phyloP scores from a whole-genome alignment of 1,140 invertebrate species.

The Drosophila prosaltans region DNA sequence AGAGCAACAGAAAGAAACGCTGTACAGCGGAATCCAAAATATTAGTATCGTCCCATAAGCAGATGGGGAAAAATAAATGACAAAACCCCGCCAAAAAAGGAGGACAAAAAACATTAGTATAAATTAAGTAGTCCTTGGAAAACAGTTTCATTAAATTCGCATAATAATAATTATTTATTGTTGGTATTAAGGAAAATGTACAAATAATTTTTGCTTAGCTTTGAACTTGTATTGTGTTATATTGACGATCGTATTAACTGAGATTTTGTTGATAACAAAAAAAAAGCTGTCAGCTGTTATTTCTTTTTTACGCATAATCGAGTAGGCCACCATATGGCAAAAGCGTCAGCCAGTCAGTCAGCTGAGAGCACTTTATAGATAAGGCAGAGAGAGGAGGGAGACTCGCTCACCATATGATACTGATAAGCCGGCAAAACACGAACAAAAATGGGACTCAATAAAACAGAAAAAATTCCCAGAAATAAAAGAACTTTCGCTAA shows the following conservation, averaged over 20 bases:
- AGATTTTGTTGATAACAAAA: constrained; percentile 1
- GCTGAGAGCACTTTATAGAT: constrained; percentile 52
- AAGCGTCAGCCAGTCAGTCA: constrained; percentile 43
- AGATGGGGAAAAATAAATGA: too few species aligned
- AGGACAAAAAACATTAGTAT: too few species aligned
- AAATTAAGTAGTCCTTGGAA: too few species aligned
- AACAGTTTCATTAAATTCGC: too few species aligned
- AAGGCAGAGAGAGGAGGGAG: constrained; percentile 33
- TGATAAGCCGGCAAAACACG: constrained; percentile 48
- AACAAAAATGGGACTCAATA: background rate
- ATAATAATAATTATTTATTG: too few species aligned
- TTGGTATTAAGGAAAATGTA: too few species aligned
- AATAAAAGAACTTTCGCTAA: constrained; percentile 34
- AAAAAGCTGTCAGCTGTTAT: constrained; percentile 17
- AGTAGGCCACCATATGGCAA: constrained; percentile 9
- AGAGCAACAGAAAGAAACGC: constrained; percentile 4
- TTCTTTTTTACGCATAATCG: constrained; percentile 8
- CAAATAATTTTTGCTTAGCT: too few species aligned
- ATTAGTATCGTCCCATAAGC: background rate
- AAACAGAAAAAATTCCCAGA: constrained; percentile 2
- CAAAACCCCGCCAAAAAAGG: too few species aligned
- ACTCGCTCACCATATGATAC: constrained; percentile 69
- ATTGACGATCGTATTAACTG: background rate
- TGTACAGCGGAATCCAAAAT: constrained; percentile 27
- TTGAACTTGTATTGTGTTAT: too few species aligned